Evolutionary conservation across 2,113 vertebrate species (phyloP).

Genomic region (Phrynocephalus versicolor): DNA sequence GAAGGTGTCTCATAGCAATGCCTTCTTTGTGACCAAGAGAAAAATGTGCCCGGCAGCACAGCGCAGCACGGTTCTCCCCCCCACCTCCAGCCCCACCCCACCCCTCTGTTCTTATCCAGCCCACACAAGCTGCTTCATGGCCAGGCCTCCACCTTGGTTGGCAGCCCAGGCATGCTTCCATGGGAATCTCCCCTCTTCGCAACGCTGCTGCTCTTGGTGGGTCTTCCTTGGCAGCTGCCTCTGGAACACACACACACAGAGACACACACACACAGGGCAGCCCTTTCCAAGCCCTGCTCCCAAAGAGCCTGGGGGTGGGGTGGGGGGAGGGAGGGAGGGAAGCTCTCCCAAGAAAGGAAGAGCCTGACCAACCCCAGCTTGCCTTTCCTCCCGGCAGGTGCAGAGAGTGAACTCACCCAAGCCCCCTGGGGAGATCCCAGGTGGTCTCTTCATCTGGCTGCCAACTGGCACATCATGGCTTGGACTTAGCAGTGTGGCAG

Average conservation of each 20-base stretch:
- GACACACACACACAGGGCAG: background rate
- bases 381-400: slow-evolving; percentile 62
- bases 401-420: slow-evolving; percentile 64
- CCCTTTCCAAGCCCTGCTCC: background rate
- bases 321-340: slow-evolving; percentile 28
- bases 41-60: background rate
- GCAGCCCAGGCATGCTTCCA: background rate
- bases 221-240: background rate
- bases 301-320: slow-evolving; percentile 19
- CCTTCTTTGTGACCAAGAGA: background rate
- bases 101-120: too few relatives aligned
- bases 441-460: slow-evolving; percentile 64
- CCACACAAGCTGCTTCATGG: background rate
- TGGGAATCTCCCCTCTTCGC: background rate
- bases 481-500: slow-evolving; percentile 56
- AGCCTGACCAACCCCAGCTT: slow-evolving; percentile 43
- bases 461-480: slow-evolving; percentile 54
- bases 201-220: background rate
- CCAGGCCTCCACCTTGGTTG: background rate
- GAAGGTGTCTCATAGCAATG: background rate
- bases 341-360: slow-evolving; percentile 31
- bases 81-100: too few relatives aligned
- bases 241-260: background rate
- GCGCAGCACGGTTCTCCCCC: too few relatives aligned
- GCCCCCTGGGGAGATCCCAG: slow-evolving; percentile 60